Evolutionary conservation across 2,113 vertebrate genomes (phyloP), one percentile per base, ranked within the genome.

Genomic region (Saguinus midas): DNA sequence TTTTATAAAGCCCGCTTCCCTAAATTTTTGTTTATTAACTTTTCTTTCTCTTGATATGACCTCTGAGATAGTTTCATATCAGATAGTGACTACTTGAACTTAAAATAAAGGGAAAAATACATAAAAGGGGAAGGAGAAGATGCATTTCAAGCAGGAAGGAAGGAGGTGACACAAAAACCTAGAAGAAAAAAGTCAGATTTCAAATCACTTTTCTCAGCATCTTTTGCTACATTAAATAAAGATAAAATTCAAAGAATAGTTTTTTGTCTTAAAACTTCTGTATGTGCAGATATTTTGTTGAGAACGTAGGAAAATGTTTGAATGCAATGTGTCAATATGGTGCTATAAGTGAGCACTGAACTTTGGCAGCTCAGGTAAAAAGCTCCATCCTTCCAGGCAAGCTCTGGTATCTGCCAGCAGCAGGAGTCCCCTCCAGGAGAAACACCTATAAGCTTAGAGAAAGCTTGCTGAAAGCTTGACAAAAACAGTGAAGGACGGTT

Each of bases 401-500:
- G 37, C 23, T 20, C 64, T 29, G 18, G 3, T 64, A 29, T 57
- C 61, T 21, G 20, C 72, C 86, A 58, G n/a, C 45, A 89, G 29
- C 37, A 81, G 45, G 35, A 10, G 6, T 7, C 16, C 18, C 92
- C 72, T 78, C 79, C 29, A 43, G 45, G 70, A 48, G 48, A 55
- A 64, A 76, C 40, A 95, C 76, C 83, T 45, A 43, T 93, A 72
- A 68, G 35, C 94, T 87, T 43, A 40, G 27, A 0, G 13, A 52
- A 79, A 91, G 52, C 76, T 79, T 48, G 73, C 43, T 0, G 35
- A 37, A 87, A 90, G 43, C 87, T 78, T 76, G 40, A 45, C 1
- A 6, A 50, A 96, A 95, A 95, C 87, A 68, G 50, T 94, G 70
- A 79, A 87, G 72, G 35, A 92, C 17, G 64, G 90, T 93, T 97